A percentile compares a stretch with the other conserved stretches of the same genome.
These are phyloP conservation scores for Cinara cedri DNA, from an alignment of 2,888 invertebrate genomes.

Conservation along the genomic window DNA sequence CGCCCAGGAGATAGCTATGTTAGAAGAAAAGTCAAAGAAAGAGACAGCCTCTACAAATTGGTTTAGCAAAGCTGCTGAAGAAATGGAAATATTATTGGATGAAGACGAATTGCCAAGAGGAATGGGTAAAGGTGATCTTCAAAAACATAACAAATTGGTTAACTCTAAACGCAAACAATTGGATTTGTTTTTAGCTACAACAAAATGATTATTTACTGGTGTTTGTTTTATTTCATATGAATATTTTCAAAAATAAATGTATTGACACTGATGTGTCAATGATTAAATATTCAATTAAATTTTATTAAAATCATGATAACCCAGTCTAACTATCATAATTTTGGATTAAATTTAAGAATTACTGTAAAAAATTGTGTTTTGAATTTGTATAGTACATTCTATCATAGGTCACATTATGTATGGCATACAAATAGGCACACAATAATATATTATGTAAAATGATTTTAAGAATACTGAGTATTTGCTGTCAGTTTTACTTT, in stretches of 20 bases:
- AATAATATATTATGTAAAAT: too few species aligned
- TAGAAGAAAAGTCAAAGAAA: constrained; percentile 71
- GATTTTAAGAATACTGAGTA: too few species aligned
- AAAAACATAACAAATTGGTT: constrained; percentile 40
- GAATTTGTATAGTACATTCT: too few species aligned
- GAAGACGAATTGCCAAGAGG: constrained; percentile 63
- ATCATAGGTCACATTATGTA: too few species aligned
- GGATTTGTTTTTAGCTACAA: constrained; percentile 32
- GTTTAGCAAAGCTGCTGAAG: constrained; percentile 83
- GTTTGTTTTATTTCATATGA: not conserved
- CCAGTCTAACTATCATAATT: not conserved
- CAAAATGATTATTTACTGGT: constrained; percentile 21
- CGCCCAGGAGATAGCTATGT: constrained; percentile 32
- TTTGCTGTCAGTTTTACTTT: too few species aligned
- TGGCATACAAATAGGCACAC: too few species aligned
- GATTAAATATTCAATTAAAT: not conserved
- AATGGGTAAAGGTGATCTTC: constrained; percentile 38
- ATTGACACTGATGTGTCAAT: not conserved
- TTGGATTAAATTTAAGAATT: not conserved
- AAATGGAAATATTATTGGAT: constrained; percentile 91
- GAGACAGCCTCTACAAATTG: constrained; percentile 77
- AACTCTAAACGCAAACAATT: constrained; percentile 50
- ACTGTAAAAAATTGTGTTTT: not conserved
- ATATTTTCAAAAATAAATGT: not conserved
- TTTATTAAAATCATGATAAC: not conserved